Base-by-base conservation (phyloP, 37 sponge, comb jelly and placozoan genomes). In the Chondrosia reniformis region DNA sequence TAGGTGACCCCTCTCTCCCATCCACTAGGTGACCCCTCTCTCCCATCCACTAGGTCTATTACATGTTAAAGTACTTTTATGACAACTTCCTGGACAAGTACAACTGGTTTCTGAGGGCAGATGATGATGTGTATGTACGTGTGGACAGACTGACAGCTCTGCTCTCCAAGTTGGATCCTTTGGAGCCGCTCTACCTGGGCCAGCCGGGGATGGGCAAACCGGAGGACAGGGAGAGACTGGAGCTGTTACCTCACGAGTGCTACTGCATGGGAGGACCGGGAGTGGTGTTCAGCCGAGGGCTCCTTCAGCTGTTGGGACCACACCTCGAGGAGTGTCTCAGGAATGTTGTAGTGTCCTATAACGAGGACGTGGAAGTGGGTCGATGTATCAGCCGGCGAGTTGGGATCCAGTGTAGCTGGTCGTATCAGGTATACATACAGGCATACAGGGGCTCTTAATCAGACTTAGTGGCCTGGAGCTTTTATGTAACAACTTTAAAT, bases 241-340 rank as follows among this genome's bases (percentile, higher is more conserved):
- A 80, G 37, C 41, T 80, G 56, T 22, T 63, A 21, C 49, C 46
- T 24, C 67, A 67, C 46, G 81, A 80, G 32, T 37, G 64, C 32
- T 80, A 80, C 54, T 80, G 81, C 54, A 80, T 80, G 81, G 81
- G 81, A 3, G 81, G 81, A 1, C 46, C 81, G 1, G 81, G 81
- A 0, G 46, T 80, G 22, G 24, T 80, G 56, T 80, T 37, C 43
- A 80, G 81, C 28, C 40, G 46, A 15, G 71, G 62, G 19, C 52
- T 67, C 31, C 81, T 80, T 28, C 22, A 36, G 45, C 34, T 34
- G 30, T 30, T 80, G 2, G 56, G 71, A 1, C 81, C 81, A 27
- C 71, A 67, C 33, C 32, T 80, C 40, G 81, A 80, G 8, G 71
- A 66, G 45, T 80, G 81, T 33, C 38, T 80, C 5, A 15, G 43